These are phyloP conservation scores for Archegozetes longisetosus DNA, from an alignment of 1,140 invertebrate species.

Conservation along the genomic window DNA sequence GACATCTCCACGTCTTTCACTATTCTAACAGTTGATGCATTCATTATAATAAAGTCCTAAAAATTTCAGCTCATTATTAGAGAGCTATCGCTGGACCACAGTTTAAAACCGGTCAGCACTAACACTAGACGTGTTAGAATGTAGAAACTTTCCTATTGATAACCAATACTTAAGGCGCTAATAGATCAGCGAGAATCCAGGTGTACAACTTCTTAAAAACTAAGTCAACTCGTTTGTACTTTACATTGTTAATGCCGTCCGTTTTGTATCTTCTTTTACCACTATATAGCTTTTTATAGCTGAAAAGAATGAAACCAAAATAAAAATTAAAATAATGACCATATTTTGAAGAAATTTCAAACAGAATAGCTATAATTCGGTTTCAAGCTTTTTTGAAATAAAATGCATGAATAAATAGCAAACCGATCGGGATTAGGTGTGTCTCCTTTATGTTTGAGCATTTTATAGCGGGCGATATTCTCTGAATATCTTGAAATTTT, in stretches of 20 bases:
- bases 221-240: conserved; percentile 54
- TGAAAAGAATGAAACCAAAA: conserved; percentile 12
- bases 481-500: conserved; percentile 71
- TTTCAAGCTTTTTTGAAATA: too few species aligned
- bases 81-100: too few species aligned
- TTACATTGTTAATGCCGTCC: conserved; percentile 71
- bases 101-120: too few species aligned
- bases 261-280: conserved; percentile 61
- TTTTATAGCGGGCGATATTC: conserved; percentile 71
- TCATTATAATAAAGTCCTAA: too few species aligned
- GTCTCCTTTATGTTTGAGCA: conserved; percentile 73
- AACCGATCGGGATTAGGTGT: conserved; percentile 73
- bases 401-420: conserved; percentile 15
- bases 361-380: not conserved
- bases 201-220: conserved; percentile 41
- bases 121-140: too few species aligned
- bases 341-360: not conserved
- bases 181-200: conserved; percentile 27
- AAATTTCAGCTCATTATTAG: too few species aligned
- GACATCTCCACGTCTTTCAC: too few species aligned
- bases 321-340: not conserved
- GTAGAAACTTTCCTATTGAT: too few species aligned
- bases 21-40: too few species aligned
- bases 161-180: conserved; percentile 9
- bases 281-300: conserved; percentile 63